Evolutionary conservation across 2,113 vertebrate species (phyloP).

Genomic region (Rafetus swinhoei): DNA sequence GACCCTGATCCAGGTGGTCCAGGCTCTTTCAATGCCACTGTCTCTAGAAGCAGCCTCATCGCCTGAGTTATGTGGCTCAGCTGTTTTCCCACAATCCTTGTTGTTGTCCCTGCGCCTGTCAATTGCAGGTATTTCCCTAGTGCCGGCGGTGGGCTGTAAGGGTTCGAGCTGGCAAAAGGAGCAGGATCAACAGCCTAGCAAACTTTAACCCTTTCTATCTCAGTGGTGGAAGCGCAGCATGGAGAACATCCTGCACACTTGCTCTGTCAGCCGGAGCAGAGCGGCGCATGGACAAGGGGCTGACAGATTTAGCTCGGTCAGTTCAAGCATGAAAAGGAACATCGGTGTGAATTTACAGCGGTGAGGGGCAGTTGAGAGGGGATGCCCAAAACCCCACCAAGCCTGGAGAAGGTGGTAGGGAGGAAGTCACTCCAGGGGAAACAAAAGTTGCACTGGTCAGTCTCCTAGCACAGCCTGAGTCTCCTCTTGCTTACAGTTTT

Average conservation of each 20-base stretch:
- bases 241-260: not conserved
- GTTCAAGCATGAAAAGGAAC: not conserved
- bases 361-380: not conserved
- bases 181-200: not conserved
- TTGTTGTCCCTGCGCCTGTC: not conserved
- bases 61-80: not conserved
- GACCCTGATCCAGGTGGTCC: not conserved
- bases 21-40: rapidly evolving
- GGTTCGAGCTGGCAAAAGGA: not conserved
- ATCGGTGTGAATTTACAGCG: not conserved
- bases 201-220: not conserved
- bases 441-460: not conserved
- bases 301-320: not conserved
- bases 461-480: not conserved
- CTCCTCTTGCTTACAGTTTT: not conserved
- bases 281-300: too few relatives aligned
- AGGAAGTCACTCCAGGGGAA: not conserved
- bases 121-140: not conserved
- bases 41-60: not conserved
- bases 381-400: not conserved
- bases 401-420: not conserved
- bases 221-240: rapidly evolving
- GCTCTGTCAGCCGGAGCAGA: not conserved
- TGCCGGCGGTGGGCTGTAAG: not conserved
- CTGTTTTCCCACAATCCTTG: not conserved